Base-by-base conservation (phyloP, 92 coral and sea anemone genomes). In the Chrysogorgia sp. region DNA sequence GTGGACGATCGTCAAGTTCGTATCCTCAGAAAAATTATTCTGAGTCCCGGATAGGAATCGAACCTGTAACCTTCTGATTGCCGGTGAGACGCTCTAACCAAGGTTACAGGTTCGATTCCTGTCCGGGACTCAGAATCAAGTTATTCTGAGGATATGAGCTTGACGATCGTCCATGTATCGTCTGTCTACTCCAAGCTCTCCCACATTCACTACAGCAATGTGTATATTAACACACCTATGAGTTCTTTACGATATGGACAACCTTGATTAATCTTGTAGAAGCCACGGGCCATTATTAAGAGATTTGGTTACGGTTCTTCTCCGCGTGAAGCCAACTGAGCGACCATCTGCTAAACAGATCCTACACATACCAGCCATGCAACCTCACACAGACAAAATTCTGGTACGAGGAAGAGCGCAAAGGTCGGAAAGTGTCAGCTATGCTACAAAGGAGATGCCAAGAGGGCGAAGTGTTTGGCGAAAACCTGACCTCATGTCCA, bases 271-370 rank as follows among this genome's bases (percentile, higher is more conserved):
- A 34, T 20, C 34, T 75, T 79, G 2, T 48, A 94, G 98, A 58
- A 82, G 57, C 43, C 90, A 87, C 62, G 98, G 98, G 0, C 88
- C 94, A 20, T 86, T 94, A 5, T 62, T 94, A 31, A 90, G 90
- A 63, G 98, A 94, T 53, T 83, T 94, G 25, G 87, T 94, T 31
- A 82, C 87, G 8, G 92, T 94, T 20, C 89, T 94, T 10, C 84
- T 94, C 19, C 87, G 89, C 25, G 86, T 84, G 45, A 79, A 94
- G 58, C 98, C 98, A n/a, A 79, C 79, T 10, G 88, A 90, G 29
- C 84, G 98, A 75, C 98, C 98, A 10, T 89, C 98, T 1, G 98
- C 98, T 24, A 94, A 94, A 52, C 98, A 94, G 64, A 84, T 94
- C 61, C 87, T 94, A 15, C 78, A 89, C 66, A 96, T 89, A n/a